phyloP scores from a whole-genome alignment of 2,888 invertebrate genomes.

The Endotricha flammealis region DNA sequence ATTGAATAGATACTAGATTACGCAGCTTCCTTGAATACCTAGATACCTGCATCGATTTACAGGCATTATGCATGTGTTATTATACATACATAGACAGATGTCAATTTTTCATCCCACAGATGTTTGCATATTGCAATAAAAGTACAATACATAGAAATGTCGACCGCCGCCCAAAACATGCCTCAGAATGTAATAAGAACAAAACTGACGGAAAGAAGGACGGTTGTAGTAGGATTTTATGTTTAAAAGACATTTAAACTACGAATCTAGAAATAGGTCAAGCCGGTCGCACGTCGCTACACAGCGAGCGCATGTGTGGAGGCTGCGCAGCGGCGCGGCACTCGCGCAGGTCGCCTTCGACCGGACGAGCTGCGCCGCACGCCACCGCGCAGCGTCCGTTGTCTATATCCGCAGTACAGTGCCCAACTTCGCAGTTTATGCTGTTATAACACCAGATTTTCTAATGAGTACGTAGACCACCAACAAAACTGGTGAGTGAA shows the following conservation, averaged over 20 bases:
- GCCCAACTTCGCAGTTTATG: slow-evolving; percentile 35
- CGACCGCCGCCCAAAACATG: no score
- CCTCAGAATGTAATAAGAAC: no score
- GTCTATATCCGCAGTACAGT: slow-evolving; percentile 39
- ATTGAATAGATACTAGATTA: slow-evolving; percentile 4
- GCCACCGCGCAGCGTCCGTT: slow-evolving; percentile 9
- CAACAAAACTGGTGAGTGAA: slow-evolving; percentile 54
- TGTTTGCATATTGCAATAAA: background rate
- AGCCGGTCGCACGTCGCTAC: slow-evolving; percentile 21
- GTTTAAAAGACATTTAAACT: no score
- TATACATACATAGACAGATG: no score
- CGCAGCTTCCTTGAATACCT: slow-evolving; percentile 16
- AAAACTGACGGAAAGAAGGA: no score
- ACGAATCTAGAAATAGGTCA: slow-evolving; percentile 47
- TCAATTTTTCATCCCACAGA: background rate
- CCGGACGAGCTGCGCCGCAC: slow-evolving; percentile 23
- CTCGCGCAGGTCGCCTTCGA: slow-evolving; percentile 19
- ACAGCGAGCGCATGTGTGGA: slow-evolving; percentile 40
- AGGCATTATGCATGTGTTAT: background rate
- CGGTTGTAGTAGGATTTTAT: no score
- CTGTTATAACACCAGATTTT: slow-evolving; percentile 30
- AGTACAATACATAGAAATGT: no score
- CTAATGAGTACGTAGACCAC: slow-evolving; percentile 40
- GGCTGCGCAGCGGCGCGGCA: slow-evolving; percentile 25
- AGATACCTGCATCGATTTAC: slow-evolving; percentile 14